Evolutionary conservation across 2,113 vertebrate species (phyloP).

Genomic region (Columba janthina): DNA sequence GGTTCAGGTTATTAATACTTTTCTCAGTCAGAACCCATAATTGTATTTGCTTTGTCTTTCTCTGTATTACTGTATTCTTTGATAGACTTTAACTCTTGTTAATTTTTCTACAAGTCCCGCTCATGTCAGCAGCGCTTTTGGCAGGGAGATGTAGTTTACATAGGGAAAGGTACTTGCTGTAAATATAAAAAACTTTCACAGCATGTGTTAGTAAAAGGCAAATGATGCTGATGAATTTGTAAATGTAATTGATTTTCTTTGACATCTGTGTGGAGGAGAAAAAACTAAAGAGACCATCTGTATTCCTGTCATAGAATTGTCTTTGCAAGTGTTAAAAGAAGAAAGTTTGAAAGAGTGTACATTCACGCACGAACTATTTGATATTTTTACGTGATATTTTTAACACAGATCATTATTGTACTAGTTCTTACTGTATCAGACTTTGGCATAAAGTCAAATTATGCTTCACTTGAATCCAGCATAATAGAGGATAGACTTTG

Average conservation of each 20-base stretch:
- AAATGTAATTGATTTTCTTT: not conserved
- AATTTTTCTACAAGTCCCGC: not conserved
- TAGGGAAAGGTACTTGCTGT: not conserved
- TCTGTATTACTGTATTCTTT: not conserved
- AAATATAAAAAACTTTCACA: not conserved
- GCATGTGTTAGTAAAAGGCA: not conserved
- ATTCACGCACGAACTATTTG: not conserved
- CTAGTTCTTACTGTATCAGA: not conserved
- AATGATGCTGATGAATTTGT: not conserved
- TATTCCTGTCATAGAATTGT: not conserved
- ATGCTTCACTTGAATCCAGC: not conserved
- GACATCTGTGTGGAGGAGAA: not conserved
- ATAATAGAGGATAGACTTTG: not conserved
- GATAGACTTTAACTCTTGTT: not conserved
- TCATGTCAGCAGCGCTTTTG: not conserved
- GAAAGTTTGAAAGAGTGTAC: not conserved
- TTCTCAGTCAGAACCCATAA: not conserved
- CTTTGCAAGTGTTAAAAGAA: not conserved
- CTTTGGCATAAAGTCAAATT: not conserved
- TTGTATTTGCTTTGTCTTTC: not conserved
- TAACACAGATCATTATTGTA: not conserved
- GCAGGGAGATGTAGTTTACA: not conserved
- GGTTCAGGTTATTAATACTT: not conserved
- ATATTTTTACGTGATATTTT: not conserved
- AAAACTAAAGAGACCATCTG: not conserved